Percentiles rank a stretch among this genome's conserved stretches.
phyloP scores from a whole-genome alignment of 2,113 vertebrate species.

The Corvus cornix region DNA sequence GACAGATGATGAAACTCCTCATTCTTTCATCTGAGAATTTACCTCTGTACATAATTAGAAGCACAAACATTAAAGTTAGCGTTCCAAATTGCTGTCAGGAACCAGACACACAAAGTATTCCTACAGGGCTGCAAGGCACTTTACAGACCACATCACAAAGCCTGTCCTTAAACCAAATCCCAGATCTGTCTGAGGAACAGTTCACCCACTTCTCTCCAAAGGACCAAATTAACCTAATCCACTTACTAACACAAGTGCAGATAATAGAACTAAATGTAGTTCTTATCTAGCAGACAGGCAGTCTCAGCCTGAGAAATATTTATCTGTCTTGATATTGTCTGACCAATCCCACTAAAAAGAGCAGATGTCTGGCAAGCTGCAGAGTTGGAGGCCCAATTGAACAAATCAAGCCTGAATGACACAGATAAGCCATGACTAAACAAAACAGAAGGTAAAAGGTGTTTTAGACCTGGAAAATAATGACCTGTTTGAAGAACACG shows the following conservation, averaged over 20 bases:
- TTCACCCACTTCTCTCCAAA: background rate
- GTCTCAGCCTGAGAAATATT: background rate
- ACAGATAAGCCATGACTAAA: background rate
- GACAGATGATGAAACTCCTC: background rate
- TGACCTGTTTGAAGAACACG: background rate
- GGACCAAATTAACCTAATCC: slow-evolving; percentile 2
- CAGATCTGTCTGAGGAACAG: background rate
- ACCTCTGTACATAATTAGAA: slow-evolving; percentile 5
- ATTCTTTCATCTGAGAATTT: background rate
- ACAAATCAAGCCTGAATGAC: background rate
- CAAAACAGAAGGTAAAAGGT: background rate
- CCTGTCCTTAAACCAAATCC: slow-evolving; percentile 3
- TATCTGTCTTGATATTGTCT: background rate
- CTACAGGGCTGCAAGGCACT: background rate
- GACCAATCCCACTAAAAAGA: background rate
- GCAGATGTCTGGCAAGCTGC: background rate
- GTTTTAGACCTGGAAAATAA: background rate
- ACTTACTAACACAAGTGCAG: background rate
- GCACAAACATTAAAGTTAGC: background rate
- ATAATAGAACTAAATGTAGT: background rate
- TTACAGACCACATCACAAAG: slow-evolving; percentile 1
- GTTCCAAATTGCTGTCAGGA: background rate
- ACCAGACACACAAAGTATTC: background rate
- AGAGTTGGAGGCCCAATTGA: background rate
- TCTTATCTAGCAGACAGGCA: slow-evolving; percentile 17